These are phyloP conservation scores for Bombus polaris DNA, from an alignment of 1,140 invertebrate species.

Conservation along the genomic window DNA sequence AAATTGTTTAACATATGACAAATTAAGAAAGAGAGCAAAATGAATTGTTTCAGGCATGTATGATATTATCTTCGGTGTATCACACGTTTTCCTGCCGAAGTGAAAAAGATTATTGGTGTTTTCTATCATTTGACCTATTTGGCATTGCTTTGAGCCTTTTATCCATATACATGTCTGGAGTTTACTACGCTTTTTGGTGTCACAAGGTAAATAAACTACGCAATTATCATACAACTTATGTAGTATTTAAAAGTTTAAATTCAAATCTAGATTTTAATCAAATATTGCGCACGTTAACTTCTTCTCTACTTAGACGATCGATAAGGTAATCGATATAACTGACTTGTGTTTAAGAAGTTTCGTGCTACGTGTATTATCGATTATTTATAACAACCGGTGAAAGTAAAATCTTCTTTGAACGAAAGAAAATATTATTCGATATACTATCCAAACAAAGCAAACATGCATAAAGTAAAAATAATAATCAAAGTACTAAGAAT, in stretches of 20 bases:
- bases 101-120: conserved; percentile 92
- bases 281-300: too few relatives aligned
- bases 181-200: conserved; percentile 99
- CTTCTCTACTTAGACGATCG: background rate
- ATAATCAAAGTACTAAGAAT: background rate
- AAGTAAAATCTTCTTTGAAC: background rate
- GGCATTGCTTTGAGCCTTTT: conserved; percentile 96
- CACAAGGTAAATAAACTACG: conserved; percentile 87
- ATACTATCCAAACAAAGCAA: background rate
- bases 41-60: conserved; percentile 89
- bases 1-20: too few relatives aligned
- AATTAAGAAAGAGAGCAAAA: background rate
- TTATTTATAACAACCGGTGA: background rate
- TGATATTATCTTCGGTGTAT: conserved; percentile 95
- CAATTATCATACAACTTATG: background rate
- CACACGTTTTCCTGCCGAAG: conserved; percentile 97
- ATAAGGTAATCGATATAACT: background rate
- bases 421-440: background rate
- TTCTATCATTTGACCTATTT: conserved; percentile 95
- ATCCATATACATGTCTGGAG: conserved; percentile 96
- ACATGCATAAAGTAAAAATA: background rate
- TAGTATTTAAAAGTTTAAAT: background rate
- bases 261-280: background rate
- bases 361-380: background rate
- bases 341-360: background rate